These are phyloP conservation scores for Hippoglossus hippoglossus DNA, from an alignment of 2,797 vertebrate species.

Conservation along the genomic window DNA sequence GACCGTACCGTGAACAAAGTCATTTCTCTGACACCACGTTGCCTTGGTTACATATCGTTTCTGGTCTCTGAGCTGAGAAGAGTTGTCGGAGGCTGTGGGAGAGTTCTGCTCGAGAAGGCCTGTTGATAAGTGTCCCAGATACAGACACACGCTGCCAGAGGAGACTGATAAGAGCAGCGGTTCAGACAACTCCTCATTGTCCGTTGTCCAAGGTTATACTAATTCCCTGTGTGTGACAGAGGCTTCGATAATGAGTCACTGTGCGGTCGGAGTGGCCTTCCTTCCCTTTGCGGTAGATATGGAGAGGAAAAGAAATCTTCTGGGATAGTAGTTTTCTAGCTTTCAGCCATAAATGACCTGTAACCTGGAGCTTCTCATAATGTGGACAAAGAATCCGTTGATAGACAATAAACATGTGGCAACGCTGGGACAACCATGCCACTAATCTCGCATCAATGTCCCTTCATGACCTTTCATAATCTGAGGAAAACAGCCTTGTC, in stretches of 20 bases:
- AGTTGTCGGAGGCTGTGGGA: constrained; percentile 60
- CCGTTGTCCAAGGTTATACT: constrained; percentile 69
- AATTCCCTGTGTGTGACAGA: constrained; percentile 79
- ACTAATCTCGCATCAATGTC: not conserved
- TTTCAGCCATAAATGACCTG: not conserved
- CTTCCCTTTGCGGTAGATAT: constrained; percentile 41
- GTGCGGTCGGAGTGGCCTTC: constrained; percentile 53
- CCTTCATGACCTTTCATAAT: not conserved
- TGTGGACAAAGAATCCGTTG: not conserved
- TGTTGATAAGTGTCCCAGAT: constrained; percentile 69
- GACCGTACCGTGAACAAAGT: not conserved
- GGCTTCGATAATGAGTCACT: constrained; percentile 69
- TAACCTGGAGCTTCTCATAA: not conserved
- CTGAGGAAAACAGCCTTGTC: not conserved
- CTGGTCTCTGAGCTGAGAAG: constrained; percentile 18
- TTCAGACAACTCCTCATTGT: constrained; percentile 80
- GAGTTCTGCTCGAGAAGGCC: constrained; percentile 52
- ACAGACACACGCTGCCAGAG: constrained; percentile 45
- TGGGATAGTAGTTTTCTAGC: not conserved
- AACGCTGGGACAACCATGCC: not conserved
- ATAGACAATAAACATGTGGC: not conserved
- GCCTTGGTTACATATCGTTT: constrained; percentile 9
- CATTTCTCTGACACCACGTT: not conserved
- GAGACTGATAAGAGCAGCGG: constrained; percentile 75
- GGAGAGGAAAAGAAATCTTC: constrained; percentile 4